Conservation (phyloP, 2,113 vertebrate genomes). For the Phyllostomus discolor region DNA sequence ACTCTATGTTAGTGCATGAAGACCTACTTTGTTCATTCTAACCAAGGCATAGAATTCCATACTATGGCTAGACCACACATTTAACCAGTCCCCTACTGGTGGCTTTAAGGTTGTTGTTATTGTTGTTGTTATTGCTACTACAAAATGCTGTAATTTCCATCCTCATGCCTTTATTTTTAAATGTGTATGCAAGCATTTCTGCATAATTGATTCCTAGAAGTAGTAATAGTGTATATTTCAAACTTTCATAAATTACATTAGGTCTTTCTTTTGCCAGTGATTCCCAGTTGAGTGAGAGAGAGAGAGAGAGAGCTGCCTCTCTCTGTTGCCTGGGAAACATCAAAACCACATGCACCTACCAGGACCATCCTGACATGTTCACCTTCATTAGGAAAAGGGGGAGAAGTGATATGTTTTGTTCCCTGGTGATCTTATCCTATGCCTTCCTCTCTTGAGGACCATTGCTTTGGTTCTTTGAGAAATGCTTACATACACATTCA, state of each 20-base stretch:
- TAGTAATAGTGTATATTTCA: background rate
- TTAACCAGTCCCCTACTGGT: background rate
- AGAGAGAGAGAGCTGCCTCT: background rate
- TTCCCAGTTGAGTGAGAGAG: background rate
- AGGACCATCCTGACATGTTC: background rate
- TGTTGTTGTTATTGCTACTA: background rate
- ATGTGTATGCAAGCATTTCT: background rate
- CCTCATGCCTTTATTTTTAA: slow-evolving; percentile 2
- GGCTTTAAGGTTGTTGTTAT: background rate
- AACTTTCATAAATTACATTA: slow-evolving; percentile 16
- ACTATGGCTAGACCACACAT: background rate
- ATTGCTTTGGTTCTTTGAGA: slow-evolving; percentile 10
- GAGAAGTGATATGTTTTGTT: background rate
- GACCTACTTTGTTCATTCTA: background rate
- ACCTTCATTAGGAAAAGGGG: background rate
- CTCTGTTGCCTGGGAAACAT: slow-evolving; percentile 5
- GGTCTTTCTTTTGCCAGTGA: background rate
- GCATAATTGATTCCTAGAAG: background rate
- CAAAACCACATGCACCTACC: background rate
- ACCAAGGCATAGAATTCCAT: slow-evolving; percentile 3
- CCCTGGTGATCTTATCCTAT: background rate
- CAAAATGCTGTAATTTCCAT: background rate
- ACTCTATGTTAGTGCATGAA: background rate
- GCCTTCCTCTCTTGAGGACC: background rate
- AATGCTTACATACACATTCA: background rate